Evolutionary conservation across 1,140 invertebrate genomes (phyloP), one percentile per base, ranked within the genome.

Genomic region (Holcopasites calliopsidis): DNA sequence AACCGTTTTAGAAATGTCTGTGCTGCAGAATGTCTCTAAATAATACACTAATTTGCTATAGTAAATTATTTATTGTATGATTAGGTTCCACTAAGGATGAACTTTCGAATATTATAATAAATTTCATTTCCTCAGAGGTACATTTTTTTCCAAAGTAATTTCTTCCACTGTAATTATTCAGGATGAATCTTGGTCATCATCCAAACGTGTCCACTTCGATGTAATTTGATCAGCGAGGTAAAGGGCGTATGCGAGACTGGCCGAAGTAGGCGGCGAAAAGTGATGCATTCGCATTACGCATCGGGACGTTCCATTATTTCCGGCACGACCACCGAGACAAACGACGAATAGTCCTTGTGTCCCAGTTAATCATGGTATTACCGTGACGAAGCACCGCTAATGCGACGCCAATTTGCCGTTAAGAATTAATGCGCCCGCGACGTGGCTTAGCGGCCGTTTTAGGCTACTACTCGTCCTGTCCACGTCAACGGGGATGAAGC

Each of bases 361-460:
- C 60, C 70, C 57, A 76, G 78, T 85, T 85, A 83, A 85, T 85
- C 83, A 85, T 47, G 68, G 81, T 68, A 81, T 85, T 85, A 85
- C 74, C 49, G 50, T 83, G 83, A 85, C 81, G 76, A 74, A 83
- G 58, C 77, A 66, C 50, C 66, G 78, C 81, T 83, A 83, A 85
- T 83, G 83, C 83, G 82, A 83, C 78, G 81, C 83, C 82, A 85
- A 85, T 85, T 83, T 78, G 78, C 78, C 83, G 83, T 85, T 85
- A 83, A 85, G 83, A 83, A 85, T 85, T 85, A 85, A 85, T 85
- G 83, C 68, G 70, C 42, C 66, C 75, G 49, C 60, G 52, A 50
- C 40, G 40, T n/a, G 42, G 81, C 60, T 74, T 66, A 71, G 64
- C 60, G 79, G 70, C 58, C 44, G 62, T 75, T 70, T 64, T 64